Evolutionary conservation across 2,797 vertebrate species (phyloP), one percentile per base, ranked within the genome.

Genomic region (Sparus aurata): DNA sequence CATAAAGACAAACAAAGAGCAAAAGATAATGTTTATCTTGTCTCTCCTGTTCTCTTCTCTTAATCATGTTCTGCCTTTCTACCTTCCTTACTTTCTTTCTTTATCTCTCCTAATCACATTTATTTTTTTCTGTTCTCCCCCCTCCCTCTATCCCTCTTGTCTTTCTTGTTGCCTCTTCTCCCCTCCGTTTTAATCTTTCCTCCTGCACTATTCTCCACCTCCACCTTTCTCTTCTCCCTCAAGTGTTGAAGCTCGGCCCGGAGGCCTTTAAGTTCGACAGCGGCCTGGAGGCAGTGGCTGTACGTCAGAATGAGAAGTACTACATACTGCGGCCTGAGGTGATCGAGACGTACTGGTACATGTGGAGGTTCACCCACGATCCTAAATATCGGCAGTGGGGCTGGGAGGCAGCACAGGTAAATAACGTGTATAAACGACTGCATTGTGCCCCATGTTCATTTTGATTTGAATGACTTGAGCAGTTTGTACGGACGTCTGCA

Each of bases 271-370:
- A 99, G 92, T 99, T 99, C 72, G 98, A 99, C 84, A 97, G 98
- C 15, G 98, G 98, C 0, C 91, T 98, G 72, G 98, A 99, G 90
- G 98, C 98, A 0, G 97, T 99, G 84, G 98, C 98, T 1, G 96
- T 99, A 18, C 95, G 98, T 27, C 98, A 99, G 91, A 99, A 98
- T 25, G 98, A 99, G 89, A 99, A 99, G 85, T 99, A 99, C 90
- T 99, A 99, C 93, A 99, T 99, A 91, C 96, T 99, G 52, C 95
- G 98, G 68, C 98, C 98, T 3, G 98, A 99, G 92, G 98, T 99
- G 74, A 99, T 99, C 47, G 98, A 99, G 94, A 99, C 98, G 18
- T 99, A 99, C 87, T 99, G 97, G 98, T 99, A 99, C 84, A 98
- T 99, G 94, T 99, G 98, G 98, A 95, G 98, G 86, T 99, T 98